phyloP scores from a whole-genome alignment of 2,888 invertebrate genomes.

The Geophilus truncorum region DNA sequence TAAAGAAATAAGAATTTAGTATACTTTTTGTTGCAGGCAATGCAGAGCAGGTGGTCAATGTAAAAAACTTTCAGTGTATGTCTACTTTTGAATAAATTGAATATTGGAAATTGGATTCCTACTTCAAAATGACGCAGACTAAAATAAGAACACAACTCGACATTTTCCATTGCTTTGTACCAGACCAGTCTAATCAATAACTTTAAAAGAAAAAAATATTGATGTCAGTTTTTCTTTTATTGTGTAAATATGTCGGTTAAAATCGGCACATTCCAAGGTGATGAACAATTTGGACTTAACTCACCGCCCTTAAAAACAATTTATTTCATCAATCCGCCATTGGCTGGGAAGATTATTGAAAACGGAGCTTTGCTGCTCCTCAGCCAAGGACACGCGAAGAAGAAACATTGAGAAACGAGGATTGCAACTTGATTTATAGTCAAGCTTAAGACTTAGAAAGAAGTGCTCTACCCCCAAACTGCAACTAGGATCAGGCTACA shows the following conservation, averaged over 20 bases:
- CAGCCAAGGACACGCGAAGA: not conserved
- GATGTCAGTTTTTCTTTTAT: too few relatives aligned
- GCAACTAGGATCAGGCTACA: constrained; percentile 15
- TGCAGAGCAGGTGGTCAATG: not conserved
- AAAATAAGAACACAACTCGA: not conserved
- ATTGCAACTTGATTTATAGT: constrained; percentile 24
- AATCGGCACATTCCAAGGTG: not conserved
- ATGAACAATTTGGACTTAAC: constrained; percentile 10
- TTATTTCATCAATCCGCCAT: constrained; percentile 10
- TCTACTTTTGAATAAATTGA: not conserved
- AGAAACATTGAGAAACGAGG: constrained; percentile 15
- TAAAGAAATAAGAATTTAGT: not conserved
- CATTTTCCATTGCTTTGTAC: not conserved
- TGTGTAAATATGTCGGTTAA: too few relatives aligned
- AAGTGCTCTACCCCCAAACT: constrained; percentile 27
- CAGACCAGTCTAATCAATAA: too few relatives aligned
- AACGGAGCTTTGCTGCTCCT: constrained; percentile 3
- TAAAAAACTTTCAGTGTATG: not conserved
- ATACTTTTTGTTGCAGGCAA: not conserved
- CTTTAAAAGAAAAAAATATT: too few relatives aligned
- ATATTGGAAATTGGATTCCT: not conserved
- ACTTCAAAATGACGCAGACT: not conserved
- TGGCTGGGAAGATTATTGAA: constrained; percentile 2
- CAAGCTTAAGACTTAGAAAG: constrained; percentile 27
- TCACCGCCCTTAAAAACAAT: constrained; percentile 4